These are phyloP conservation scores for Heliothis peltigera DNA, from an alignment of 2,888 invertebrate species.

Conservation along the genomic window DNA sequence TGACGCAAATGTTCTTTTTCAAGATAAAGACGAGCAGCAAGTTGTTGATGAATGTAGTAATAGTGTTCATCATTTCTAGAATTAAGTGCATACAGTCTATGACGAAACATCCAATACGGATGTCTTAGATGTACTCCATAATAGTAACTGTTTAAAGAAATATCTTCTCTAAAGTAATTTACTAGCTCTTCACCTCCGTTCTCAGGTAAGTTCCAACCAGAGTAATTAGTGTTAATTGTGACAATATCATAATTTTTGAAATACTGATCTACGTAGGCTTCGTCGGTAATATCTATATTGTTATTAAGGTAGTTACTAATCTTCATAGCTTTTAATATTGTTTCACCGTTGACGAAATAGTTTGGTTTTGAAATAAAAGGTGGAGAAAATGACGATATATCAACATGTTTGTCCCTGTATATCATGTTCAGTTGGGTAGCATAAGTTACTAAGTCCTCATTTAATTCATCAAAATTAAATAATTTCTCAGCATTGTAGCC, in stretches of 20 bases:
- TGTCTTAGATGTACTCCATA: conserved; percentile 88
- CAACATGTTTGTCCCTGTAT: conserved; percentile 73
- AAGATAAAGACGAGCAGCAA: conserved; percentile 77
- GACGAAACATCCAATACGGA: conserved; percentile 90
- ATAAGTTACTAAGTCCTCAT: conserved; percentile 87
- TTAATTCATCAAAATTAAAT: conserved; percentile 82
- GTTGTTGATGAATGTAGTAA: conserved; percentile 80
- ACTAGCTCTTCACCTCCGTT: conserved; percentile 86
- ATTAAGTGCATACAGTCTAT: conserved; percentile 79
- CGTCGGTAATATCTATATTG: conserved; percentile 58
- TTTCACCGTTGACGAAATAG: conserved; percentile 81
- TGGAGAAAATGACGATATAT: conserved; percentile 70
- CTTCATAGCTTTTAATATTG: conserved; percentile 79
- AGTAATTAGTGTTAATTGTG: conserved; percentile 81
- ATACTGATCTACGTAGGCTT: conserved; percentile 71
- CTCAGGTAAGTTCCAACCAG: conserved; percentile 87
- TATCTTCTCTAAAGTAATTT: conserved; percentile 91
- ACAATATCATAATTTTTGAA: conserved; percentile 67
- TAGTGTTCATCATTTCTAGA: conserved; percentile 80
- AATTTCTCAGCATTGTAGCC: conserved; percentile 75
- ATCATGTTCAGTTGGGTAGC: conserved; percentile 81
- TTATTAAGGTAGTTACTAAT: conserved; percentile 68
- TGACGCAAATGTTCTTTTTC: conserved; percentile 76
- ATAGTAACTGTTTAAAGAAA: conserved; percentile 90
- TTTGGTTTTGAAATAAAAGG: conserved; percentile 86